phyloP scores from a whole-genome alignment of 1,140 invertebrate genomes.

The Drosophila kurseongensis region DNA sequence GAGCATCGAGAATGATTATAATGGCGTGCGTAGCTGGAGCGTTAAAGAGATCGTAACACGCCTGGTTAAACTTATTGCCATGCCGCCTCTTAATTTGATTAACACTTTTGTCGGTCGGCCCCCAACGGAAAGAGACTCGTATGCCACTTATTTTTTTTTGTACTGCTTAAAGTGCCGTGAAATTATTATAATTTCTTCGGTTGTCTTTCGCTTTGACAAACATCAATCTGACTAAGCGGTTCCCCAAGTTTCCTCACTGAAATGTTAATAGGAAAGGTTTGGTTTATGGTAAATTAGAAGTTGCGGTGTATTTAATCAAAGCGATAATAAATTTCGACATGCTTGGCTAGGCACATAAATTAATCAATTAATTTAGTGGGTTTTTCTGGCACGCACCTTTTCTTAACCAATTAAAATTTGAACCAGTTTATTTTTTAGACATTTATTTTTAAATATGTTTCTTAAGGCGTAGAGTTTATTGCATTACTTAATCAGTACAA shows the following conservation, averaged over 20 bases:
- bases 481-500: constrained; percentile 84
- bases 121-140: constrained; percentile 10
- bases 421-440: constrained; percentile 39
- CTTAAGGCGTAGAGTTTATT: constrained; percentile 66
- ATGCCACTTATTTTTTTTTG: constrained; percentile 25
- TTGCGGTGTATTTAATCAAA: background rate
- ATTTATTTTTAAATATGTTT: constrained; percentile 52
- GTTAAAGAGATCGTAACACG: constrained; percentile 80
- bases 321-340: constrained; percentile 13
- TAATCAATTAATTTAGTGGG: background rate
- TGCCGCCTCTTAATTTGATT: constrained; percentile 75
- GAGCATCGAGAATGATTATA: constrained; percentile 19
- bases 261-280: constrained; percentile 27
- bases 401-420: background rate
- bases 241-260: constrained; percentile 17
- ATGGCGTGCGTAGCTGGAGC: constrained; percentile 81
- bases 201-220: constrained; percentile 66
- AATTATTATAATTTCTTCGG: constrained; percentile 71
- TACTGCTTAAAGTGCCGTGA: constrained; percentile 65
- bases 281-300: constrained; percentile 5
- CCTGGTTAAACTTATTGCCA: constrained; percentile 62
- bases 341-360: background rate
- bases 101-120: constrained; percentile 61
- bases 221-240: constrained; percentile 37
- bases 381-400: background rate